Conservation (phyloP, 2,888 invertebrate species). For the Drosophila cyrtoloma region DNA sequence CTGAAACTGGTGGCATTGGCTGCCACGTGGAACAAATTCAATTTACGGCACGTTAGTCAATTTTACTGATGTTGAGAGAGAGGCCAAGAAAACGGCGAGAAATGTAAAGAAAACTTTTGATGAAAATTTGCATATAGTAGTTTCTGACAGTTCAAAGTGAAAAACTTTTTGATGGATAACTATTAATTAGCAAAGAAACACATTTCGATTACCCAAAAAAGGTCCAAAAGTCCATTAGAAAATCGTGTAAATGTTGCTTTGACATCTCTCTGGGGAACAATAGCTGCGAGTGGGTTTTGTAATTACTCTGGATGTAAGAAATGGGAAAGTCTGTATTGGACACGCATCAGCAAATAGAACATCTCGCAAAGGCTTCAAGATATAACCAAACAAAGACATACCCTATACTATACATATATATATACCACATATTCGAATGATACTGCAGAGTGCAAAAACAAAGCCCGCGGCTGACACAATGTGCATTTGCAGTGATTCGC, state of each 20-base stretch:
- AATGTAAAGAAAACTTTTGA: conserved; percentile 63
- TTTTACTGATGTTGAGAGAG: conserved; percentile 13
- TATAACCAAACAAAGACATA: neutral
- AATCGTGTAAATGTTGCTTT: neutral
- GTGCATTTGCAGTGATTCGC: conserved; percentile 31
- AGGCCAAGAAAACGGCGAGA: conserved; percentile 48
- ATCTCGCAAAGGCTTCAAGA: neutral
- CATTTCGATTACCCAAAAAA: conserved; percentile 37
- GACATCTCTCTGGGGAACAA: conserved; percentile 30
- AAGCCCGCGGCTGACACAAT: conserved; percentile 9
- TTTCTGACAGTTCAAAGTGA: conserved; percentile 71
- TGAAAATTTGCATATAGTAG: conserved; percentile 70
- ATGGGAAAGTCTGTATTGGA: conserved; percentile 25
- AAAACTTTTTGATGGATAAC: conserved; percentile 59
- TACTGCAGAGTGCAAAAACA: conserved; percentile 4
- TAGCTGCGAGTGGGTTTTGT: conserved; percentile 3
- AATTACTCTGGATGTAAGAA: conserved; percentile 31
- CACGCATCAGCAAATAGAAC: conserved; percentile 1
- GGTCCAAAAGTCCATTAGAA: conserved; percentile 15
- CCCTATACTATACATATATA: neutral
- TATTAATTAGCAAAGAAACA: conserved; percentile 68
- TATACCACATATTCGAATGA: neutral
- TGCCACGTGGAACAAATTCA: conserved; percentile 66
- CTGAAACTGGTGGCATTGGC: conserved; percentile 3
- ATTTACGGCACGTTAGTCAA: conserved; percentile 46